Percentiles rank a stretch among this genome's conserved stretches.
These are phyloP conservation scores for Abrostola tripartita DNA, from an alignment of 2,888 invertebrate genomes.

Conservation along the genomic window DNA sequence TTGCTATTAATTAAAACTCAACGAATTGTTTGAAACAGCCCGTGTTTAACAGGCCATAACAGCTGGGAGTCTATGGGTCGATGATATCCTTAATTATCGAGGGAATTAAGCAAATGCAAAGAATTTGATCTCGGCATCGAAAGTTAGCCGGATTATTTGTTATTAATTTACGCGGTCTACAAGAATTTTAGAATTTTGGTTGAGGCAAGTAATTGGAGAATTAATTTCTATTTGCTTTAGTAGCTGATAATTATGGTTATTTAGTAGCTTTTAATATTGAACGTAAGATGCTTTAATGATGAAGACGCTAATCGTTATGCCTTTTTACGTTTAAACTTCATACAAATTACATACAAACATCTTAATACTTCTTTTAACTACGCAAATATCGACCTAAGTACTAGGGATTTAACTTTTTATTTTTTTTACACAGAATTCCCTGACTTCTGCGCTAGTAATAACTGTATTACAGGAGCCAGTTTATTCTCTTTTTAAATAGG, in stretches of 20 bases:
- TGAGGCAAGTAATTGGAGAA: constrained; percentile 14
- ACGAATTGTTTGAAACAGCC: constrained; percentile 18
- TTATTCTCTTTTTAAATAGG: too few relatives aligned
- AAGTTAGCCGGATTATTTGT: constrained; percentile 41
- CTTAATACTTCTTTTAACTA: too few relatives aligned
- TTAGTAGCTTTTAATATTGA: too few relatives aligned
- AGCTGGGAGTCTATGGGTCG: constrained; percentile 7
- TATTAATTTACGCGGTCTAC: constrained; percentile 45
- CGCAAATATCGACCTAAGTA: too few relatives aligned
- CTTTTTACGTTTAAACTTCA: too few relatives aligned
- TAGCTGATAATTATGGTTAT: background rate
- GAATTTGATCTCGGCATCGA: constrained; percentile 20
- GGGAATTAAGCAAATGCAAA: constrained; percentile 12
- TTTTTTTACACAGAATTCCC: too few relatives aligned
- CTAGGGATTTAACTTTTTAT: too few relatives aligned
- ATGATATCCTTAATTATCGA: constrained; percentile 29
- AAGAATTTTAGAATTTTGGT: constrained; percentile 28
- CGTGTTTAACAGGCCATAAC: constrained; percentile 16
- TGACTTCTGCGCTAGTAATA: too few relatives aligned
- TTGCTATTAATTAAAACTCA: constrained; percentile 52
- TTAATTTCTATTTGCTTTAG: constrained; percentile 32
- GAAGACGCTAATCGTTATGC: too few relatives aligned
- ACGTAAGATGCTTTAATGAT: too few relatives aligned
- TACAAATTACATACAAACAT: too few relatives aligned
- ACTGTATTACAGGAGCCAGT: too few relatives aligned